A percentile compares a stretch with the other conserved stretches of the same genome.
Conservation (phyloP, 2,888 invertebrate species). For the Mythimna ferrago region DNA sequence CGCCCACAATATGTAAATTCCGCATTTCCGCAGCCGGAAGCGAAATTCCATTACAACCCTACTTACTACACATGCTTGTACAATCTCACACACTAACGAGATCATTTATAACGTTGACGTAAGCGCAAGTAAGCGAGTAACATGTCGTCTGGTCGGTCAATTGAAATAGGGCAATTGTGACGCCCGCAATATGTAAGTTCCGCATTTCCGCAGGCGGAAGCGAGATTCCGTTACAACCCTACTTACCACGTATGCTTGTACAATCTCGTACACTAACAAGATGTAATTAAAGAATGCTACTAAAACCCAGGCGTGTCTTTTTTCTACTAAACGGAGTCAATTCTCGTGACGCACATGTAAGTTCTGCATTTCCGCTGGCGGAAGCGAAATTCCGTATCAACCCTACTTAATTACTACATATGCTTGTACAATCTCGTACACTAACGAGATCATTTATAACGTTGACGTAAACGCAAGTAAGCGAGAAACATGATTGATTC, state of each 20-base stretch:
- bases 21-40: neutral
- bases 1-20: neutral
- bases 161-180: too few species aligned
- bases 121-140: slow-evolving; percentile 49
- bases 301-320: too few species aligned
- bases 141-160: slow-evolving; percentile 1
- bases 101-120: slow-evolving; percentile 55
- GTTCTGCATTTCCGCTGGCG: neutral
- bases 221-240: neutral
- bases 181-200: too few species aligned
- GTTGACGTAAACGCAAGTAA: slow-evolving; percentile 56
- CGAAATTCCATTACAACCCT: neutral
- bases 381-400: neutral
- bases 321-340: too few species aligned
- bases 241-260: slow-evolving; percentile 25
- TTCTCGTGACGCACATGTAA: too few species aligned
- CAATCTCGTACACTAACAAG: slow-evolving; percentile 43
- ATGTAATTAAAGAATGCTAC: neutral
- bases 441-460: slow-evolving; percentile 60
- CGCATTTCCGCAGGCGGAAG: too few species aligned
- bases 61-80: slow-evolving; percentile 18
- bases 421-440: neutral
- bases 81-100: slow-evolving; percentile 43
- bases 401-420: neutral
- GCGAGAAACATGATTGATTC: slow-evolving; percentile 57